These are phyloP conservation scores for Orchesellides sinensis DNA, from an alignment of 2,888 invertebrate species.

Conservation along the genomic window DNA sequence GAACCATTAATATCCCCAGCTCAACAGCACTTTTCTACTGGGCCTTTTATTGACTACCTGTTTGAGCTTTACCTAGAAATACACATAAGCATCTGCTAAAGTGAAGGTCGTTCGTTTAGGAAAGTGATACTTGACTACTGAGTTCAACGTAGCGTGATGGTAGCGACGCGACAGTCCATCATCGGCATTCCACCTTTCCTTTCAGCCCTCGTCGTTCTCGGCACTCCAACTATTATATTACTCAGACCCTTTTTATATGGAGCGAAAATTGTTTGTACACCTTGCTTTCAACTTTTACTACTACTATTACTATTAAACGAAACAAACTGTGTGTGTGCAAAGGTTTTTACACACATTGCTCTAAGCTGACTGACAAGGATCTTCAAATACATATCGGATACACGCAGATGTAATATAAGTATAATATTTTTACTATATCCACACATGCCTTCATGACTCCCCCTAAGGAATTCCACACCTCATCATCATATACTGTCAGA, in stretches of 20 bases:
- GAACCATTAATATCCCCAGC: conserved; percentile 40
- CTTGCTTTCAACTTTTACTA: too few relatives aligned
- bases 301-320: too few relatives aligned
- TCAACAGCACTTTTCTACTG: conserved; percentile 34
- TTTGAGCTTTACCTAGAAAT: conserved; percentile 7
- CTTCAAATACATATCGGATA: conserved; percentile 6
- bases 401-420: too few relatives aligned
- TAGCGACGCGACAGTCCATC: conserved; percentile 51
- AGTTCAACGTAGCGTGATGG: conserved; percentile 43
- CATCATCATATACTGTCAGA: not conserved
- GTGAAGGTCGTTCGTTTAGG: conserved; percentile 45
- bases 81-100: conserved; percentile 26
- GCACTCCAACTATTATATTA: too few relatives aligned
- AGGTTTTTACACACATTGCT: too few relatives aligned
- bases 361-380: conserved; percentile 25
- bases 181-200: conserved; percentile 39
- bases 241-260: too few relatives aligned
- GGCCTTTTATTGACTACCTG: conserved; percentile 59
- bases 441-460: conserved; percentile 29
- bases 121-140: conserved; percentile 61
- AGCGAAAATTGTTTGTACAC: too few relatives aligned
- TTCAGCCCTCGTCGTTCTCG: too few relatives aligned
- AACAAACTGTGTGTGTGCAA: too few relatives aligned
- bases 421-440: too few relatives aligned
- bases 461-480: conserved; percentile 13